phyloP scores from a whole-genome alignment of 2,888 invertebrate genomes.

The Colostygia pectinataria region DNA sequence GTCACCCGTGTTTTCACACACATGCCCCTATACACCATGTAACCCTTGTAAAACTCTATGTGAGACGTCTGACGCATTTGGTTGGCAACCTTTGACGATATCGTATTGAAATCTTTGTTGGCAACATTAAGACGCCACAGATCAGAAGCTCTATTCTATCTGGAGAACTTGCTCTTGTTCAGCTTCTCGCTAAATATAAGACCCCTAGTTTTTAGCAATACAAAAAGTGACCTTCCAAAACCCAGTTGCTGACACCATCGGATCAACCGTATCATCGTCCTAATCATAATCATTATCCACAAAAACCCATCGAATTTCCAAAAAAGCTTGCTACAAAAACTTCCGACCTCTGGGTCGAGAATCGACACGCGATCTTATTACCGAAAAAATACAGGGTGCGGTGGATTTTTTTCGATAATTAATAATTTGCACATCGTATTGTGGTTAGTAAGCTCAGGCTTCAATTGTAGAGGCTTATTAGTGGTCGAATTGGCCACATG shows the following conservation, averaged over 20 bases:
- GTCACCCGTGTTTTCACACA: too few relatives aligned
- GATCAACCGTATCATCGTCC: conserved; percentile 10
- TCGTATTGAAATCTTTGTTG: too few relatives aligned
- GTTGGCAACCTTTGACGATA: too few relatives aligned
- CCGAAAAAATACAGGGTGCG: conserved; percentile 41
- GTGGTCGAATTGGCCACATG: conserved; percentile 30
- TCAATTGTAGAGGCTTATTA: conserved; percentile 33
- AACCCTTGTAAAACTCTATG: too few relatives aligned
- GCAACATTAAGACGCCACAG: too few relatives aligned
- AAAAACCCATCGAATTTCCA: conserved; percentile 10
- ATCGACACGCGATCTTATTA: conserved; percentile 44
- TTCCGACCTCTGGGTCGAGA: conserved; percentile 13
- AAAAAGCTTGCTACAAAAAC: conserved; percentile 12
- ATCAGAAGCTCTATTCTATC: too few relatives aligned
- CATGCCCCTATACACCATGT: too few relatives aligned
- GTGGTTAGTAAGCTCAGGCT: conserved; percentile 47
- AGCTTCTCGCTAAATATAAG: too few relatives aligned
- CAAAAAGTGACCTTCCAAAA: conserved; percentile 12
- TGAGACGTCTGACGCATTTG: too few relatives aligned
- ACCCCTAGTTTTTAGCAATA: not conserved
- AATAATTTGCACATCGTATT: conserved; percentile 69
- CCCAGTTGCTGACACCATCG: conserved; percentile 10
- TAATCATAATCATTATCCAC: conserved; percentile 9
- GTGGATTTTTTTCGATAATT: conserved; percentile 61
- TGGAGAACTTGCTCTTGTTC: too few relatives aligned